phyloP scores from a whole-genome alignment of 2,797 vertebrate species.

The Phoeniculus purpureus region DNA sequence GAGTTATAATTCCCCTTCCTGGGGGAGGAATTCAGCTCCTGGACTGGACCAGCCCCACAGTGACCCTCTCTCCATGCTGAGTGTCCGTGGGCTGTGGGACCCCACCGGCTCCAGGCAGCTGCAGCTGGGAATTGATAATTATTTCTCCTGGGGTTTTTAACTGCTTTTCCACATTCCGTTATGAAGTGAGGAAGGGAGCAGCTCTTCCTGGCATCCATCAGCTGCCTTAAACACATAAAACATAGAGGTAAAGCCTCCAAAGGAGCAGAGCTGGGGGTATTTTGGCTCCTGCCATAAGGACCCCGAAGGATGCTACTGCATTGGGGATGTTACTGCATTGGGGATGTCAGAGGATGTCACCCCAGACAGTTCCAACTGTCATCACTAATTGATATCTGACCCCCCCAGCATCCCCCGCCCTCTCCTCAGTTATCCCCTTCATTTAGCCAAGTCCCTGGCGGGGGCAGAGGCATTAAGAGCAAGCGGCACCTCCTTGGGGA shows the following conservation, averaged over 20 bases:
- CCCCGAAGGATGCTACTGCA: rapidly evolving
- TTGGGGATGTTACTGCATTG: rapidly evolving
- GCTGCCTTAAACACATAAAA: background rate
- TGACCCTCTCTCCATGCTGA: background rate
- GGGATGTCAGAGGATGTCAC: background rate
- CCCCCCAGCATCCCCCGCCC: background rate
- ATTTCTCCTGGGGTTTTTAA: background rate
- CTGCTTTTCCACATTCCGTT: background rate
- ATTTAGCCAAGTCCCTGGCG: background rate
- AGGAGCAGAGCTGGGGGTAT: rapidly evolving
- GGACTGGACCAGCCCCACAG: background rate
- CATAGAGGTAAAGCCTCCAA: background rate
- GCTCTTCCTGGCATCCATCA: background rate
- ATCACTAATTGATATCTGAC: background rate
- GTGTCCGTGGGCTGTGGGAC: background rate
- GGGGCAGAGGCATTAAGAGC: background rate
- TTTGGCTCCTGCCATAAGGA: background rate
- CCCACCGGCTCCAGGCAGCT: background rate
- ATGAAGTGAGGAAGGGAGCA: background rate
- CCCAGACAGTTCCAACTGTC: background rate
- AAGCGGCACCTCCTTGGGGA: background rate
- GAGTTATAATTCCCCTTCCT: background rate
- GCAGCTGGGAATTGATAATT: background rate
- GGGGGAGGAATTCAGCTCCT: background rate
- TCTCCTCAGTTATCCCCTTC: background rate